Conservation (phyloP, 2,888 invertebrate species). For the Chrysolina oricalcia region DNA sequence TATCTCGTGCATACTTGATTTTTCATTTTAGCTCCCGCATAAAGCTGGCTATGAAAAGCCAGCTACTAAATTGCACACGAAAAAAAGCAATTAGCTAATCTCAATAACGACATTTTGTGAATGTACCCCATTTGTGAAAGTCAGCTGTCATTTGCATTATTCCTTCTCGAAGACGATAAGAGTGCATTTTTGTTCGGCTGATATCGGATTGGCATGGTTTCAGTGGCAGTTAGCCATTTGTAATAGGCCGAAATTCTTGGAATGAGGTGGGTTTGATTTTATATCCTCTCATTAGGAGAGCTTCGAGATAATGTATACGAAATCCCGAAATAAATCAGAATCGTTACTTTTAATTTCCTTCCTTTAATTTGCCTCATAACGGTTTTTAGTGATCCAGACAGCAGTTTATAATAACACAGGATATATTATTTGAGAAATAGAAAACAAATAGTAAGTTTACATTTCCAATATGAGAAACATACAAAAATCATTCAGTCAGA, state of each 20-base stretch:
- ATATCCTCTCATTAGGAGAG: neutral
- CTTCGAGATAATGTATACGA: neutral
- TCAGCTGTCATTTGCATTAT: slow-evolving; percentile 36
- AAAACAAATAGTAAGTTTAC: no score
- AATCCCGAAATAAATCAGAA: no score
- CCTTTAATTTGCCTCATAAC: no score
- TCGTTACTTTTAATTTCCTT: no score
- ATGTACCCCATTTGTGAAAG: slow-evolving; percentile 55
- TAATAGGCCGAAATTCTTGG: neutral
- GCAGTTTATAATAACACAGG: no score
- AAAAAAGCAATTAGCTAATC: slow-evolving; percentile 59
- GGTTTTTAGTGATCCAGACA: no score
- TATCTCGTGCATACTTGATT: slow-evolving; percentile 45
- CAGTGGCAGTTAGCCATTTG: neutral
- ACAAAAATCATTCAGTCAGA: no score
- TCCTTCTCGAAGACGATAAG: slow-evolving; percentile 2
- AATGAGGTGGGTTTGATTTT: neutral
- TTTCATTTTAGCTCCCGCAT: slow-evolving; percentile 37
- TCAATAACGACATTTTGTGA: slow-evolving; percentile 53
- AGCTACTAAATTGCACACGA: slow-evolving; percentile 55
- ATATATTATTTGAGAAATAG: no score
- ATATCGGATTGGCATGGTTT: slow-evolving; percentile 20
- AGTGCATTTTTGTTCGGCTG: slow-evolving; percentile 8
- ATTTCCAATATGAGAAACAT: no score
- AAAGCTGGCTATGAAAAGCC: slow-evolving; percentile 44